phyloP scores from a whole-genome alignment of 1,140 invertebrate genomes.

The Rhizoglyphus robini region DNA sequence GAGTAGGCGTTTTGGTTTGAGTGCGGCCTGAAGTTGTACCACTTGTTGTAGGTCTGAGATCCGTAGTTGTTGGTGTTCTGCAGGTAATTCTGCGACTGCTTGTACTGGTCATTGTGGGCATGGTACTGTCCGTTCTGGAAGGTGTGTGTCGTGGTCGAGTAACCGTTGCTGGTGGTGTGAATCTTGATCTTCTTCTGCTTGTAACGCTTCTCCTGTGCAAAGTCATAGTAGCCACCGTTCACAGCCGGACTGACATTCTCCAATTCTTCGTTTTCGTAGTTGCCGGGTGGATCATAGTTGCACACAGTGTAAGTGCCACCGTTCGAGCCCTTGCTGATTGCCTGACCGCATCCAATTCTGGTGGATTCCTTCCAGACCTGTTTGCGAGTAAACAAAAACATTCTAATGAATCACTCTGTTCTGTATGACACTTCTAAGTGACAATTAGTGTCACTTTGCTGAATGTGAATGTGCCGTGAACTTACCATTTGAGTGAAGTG shows the following conservation, averaged over 20 bases:
- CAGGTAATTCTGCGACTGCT: background rate
- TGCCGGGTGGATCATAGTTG: constrained; percentile 19
- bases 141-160: background rate
- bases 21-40: background rate
- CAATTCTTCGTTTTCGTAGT: constrained; percentile 8
- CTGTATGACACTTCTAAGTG: background rate
- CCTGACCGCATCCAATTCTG: constrained; percentile 9
- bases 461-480: background rate
- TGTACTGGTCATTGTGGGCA: background rate
- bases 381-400: no score
- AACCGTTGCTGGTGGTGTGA: background rate
- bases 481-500: constrained; percentile 21
- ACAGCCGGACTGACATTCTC: constrained; percentile 9
- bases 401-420: no score
- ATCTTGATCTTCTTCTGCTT: constrained; percentile 8
- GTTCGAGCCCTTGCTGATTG: constrained; percentile 5
- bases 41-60: constrained; percentile 8
- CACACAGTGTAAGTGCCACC: constrained; percentile 20
- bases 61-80: background rate
- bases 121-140: background rate
- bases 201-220: background rate
- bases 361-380: constrained; percentile 11
- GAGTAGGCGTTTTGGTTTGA: background rate
- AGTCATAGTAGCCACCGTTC: background rate
- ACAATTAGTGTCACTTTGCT: background rate